These are phyloP conservation scores for Vicugna pacos DNA, from an alignment of 2,113 vertebrate genomes.

Conservation along the genomic window DNA sequence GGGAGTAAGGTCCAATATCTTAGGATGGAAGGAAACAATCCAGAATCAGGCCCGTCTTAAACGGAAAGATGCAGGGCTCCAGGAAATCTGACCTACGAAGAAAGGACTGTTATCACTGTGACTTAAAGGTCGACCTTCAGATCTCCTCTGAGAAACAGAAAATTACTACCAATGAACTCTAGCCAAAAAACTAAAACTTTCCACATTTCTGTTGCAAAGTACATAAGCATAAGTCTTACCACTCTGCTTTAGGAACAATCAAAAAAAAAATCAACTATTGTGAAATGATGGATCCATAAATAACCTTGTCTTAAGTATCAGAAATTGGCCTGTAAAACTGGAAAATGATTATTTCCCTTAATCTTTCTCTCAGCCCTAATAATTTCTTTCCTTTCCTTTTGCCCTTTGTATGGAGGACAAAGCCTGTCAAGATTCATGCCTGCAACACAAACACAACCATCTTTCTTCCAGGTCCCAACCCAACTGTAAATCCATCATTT, in stretches of 20 bases:
- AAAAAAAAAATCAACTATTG: not conserved
- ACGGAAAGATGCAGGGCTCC: not conserved
- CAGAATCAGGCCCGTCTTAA: not conserved
- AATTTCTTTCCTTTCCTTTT: conserved; percentile 58
- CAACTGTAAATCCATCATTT: conserved; percentile 79
- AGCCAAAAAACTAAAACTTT: not conserved
- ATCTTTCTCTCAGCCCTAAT: conserved; percentile 50
- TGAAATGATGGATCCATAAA: conserved; percentile 15
- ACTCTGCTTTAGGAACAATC: not conserved
- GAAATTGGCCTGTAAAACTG: conserved; percentile 26
- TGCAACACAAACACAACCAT: conserved; percentile 66
- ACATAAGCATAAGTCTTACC: not conserved
- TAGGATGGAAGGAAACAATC: not conserved
- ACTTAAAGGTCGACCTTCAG: not conserved
- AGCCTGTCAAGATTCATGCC: conserved; percentile 74
- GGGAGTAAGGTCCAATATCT: not conserved
- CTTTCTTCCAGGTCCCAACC: conserved; percentile 69
- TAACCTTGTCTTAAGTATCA: not conserved
- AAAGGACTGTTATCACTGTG: not conserved
- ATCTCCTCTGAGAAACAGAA: conserved; percentile 1
- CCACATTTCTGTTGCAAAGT: not conserved
- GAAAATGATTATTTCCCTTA: conserved; percentile 65
- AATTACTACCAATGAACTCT: not conserved
- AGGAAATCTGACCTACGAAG: not conserved
- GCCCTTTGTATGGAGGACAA: conserved; percentile 78